phyloP scores from a whole-genome alignment of 2,113 vertebrate species.

The Ornithorhynchus anatinus region DNA sequence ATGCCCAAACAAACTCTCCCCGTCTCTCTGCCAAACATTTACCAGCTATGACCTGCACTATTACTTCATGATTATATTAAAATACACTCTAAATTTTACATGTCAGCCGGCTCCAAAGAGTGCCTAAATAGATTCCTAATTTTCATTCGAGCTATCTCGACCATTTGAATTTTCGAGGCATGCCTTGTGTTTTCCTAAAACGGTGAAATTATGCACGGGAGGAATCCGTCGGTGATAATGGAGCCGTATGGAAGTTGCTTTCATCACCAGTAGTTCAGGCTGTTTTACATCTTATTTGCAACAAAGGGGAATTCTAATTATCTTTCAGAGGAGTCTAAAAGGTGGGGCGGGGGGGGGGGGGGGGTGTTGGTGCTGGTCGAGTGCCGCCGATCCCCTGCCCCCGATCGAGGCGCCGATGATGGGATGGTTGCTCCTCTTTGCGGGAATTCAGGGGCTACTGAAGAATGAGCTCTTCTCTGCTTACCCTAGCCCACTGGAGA shows the following conservation, averaged over 20 bases:
- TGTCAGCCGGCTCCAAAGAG: slow-evolving; percentile 85
- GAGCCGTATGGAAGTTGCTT: slow-evolving; percentile 92
- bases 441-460: slow-evolving; percentile 79
- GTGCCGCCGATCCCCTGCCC: slow-evolving; percentile 87
- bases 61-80: slow-evolving; percentile 86
- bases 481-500: slow-evolving; percentile 75
- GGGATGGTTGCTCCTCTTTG: slow-evolving; percentile 85
- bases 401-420: slow-evolving; percentile 92
- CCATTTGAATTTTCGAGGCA: slow-evolving; percentile 87
- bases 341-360: too few species aligned
- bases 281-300: slow-evolving; percentile 95
- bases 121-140: slow-evolving; percentile 86
- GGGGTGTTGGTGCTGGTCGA: slow-evolving; percentile 87
- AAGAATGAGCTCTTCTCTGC: slow-evolving; percentile 83
- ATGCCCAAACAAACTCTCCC: slow-evolving; percentile 73
- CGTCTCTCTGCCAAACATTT: slow-evolving; percentile 79
- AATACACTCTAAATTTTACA: slow-evolving; percentile 82
- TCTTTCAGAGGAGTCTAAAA: slow-evolving; percentile 87
- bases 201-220: slow-evolving; percentile 86
- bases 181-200: slow-evolving; percentile 89
- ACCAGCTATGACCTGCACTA: slow-evolving; percentile 78
- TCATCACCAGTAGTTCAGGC: slow-evolving; percentile 96
- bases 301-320: slow-evolving; percentile 93
- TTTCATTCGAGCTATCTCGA: slow-evolving; percentile 85
- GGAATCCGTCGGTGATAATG: slow-evolving; percentile 94